Conservation (phyloP, 2,888 invertebrate genomes). For the Macropis europaea region DNA sequence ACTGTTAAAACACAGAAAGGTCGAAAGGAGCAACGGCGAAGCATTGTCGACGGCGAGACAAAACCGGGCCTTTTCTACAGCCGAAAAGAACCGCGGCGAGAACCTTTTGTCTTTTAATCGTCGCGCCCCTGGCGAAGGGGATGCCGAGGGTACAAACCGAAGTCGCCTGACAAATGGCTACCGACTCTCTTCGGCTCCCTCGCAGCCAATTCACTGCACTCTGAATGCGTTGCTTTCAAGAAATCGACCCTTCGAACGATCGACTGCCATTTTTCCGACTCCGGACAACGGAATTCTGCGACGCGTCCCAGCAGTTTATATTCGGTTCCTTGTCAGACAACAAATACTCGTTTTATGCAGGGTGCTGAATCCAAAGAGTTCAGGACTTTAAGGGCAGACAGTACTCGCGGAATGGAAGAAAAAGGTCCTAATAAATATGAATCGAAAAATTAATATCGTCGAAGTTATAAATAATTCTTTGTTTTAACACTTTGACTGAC, state of each 20-base stretch:
- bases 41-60: conserved; percentile 62
- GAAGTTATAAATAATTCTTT: no score
- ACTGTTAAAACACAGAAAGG: conserved; percentile 70
- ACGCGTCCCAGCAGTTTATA: no score
- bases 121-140: conserved; percentile 50
- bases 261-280: conserved; percentile 5
- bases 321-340: no score
- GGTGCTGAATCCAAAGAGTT: no score
- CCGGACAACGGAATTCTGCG: no score
- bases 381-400: no score
- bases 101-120: conserved; percentile 70
- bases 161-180: conserved; percentile 51
- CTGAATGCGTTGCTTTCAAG: conserved; percentile 41
- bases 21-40: conserved; percentile 56
- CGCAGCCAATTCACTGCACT: conserved; percentile 22
- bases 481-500: no score
- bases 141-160: conserved; percentile 18
- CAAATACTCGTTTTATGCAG: no score
- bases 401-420: no score
- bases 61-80: conserved; percentile 60
- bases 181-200: conserved; percentile 10
- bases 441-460: no score
- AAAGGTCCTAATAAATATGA: no score
- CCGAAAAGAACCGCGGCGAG: conserved; percentile 58
- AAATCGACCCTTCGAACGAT: conserved; percentile 29